A percentile compares a stretch with the other conserved stretches of the same genome.
Evolutionary conservation across 1,140 invertebrate species (phyloP).

Genomic region (Trypoxylus dichotomus): DNA sequence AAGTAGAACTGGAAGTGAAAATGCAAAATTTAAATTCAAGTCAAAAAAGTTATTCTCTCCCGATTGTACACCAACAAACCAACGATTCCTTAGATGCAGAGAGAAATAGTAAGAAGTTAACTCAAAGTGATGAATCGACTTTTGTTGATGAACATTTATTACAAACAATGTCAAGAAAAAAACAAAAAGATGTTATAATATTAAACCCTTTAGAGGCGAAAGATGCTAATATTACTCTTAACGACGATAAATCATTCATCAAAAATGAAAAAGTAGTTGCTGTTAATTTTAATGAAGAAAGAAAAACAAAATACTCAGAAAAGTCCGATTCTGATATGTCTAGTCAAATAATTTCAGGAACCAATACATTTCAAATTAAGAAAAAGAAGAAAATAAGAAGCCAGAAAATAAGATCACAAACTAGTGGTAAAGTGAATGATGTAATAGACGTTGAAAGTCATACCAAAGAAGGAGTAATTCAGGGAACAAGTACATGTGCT

Average conservation of each 20-base stretch:
- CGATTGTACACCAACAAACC: background rate
- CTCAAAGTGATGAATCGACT: background rate
- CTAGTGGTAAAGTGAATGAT: background rate
- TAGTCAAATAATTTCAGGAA: background rate
- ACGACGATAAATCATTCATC: background rate
- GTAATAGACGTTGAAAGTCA: no score
- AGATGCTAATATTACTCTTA: background rate
- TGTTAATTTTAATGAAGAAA: background rate
- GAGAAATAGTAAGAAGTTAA: background rate
- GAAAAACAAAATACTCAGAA: background rate
- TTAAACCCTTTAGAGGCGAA: background rate
- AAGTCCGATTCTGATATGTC: background rate
- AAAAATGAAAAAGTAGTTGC: background rate
- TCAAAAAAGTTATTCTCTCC: background rate
- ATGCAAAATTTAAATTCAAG: no score
- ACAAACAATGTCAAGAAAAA: background rate
- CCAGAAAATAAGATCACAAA: background rate
- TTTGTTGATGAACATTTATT: background rate
- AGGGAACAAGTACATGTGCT: no score
- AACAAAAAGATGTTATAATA: background rate
- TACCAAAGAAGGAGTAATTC: no score
- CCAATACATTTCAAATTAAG: background rate
- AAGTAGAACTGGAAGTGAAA: no score
- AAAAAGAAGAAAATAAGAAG: background rate
- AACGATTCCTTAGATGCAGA: no score